Evolutionary conservation across 2,113 vertebrate genomes (phyloP).

Genomic region (Gymnogyps californianus): DNA sequence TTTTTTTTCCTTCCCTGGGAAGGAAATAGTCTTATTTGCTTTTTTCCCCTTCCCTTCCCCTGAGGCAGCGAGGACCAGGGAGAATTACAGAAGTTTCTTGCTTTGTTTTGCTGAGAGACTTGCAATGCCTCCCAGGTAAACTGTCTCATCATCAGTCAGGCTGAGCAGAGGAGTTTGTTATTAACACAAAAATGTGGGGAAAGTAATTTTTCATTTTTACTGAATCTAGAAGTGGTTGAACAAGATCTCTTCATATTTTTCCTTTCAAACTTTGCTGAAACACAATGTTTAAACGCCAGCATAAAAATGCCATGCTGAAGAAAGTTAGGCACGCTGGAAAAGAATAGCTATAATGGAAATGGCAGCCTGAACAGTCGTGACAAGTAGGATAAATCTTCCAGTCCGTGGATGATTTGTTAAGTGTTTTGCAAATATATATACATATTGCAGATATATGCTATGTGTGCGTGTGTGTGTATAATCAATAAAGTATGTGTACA

Average conservation of each 20-base stretch:
- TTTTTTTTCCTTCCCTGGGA: background rate
- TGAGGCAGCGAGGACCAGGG: background rate
- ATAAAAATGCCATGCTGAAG: background rate
- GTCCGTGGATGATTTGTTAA: background rate
- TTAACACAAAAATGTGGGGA: background rate
- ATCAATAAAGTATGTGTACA: background rate
- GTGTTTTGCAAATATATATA: slow-evolving; percentile 8
- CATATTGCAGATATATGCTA: background rate
- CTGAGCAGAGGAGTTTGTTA: background rate
- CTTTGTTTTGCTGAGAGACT: slow-evolving; percentile 17
- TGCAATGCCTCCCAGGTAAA: slow-evolving; percentile 18
- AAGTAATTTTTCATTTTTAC: slow-evolving; percentile 26
- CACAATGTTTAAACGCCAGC: background rate
- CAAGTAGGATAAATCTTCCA: slow-evolving; percentile 7
- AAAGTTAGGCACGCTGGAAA: background rate
- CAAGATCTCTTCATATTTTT: background rate
- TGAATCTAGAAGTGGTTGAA: background rate
- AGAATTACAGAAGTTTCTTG: background rate
- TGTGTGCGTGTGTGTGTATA: background rate
- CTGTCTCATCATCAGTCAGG: background rate
- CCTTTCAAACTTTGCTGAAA: background rate
- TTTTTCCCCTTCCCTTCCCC: background rate
- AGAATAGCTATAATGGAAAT: background rate
- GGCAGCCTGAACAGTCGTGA: background rate
- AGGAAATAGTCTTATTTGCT: background rate